These are phyloP conservation scores for Mionectes olivaceus DNA, from an alignment of 2,797 vertebrate genomes.

Conservation along the genomic window DNA sequence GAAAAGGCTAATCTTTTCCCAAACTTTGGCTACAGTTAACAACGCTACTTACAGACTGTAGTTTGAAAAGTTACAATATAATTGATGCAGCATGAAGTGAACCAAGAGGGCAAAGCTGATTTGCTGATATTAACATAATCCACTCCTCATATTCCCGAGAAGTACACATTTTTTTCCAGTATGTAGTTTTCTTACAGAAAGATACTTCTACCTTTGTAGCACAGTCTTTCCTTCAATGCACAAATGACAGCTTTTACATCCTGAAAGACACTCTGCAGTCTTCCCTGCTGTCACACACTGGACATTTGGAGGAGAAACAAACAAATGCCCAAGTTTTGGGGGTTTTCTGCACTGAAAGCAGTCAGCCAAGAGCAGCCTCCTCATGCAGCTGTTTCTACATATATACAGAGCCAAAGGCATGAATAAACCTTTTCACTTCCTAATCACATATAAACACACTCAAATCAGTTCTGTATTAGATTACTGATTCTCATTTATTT, in stretches of 20 bases:
- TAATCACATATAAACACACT: background rate
- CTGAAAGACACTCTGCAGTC: background rate
- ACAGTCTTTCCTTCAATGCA: background rate
- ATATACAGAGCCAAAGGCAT: background rate
- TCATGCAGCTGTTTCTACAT: background rate
- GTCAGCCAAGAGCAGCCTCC: background rate
- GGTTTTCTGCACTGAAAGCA: background rate
- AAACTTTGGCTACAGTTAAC: background rate
- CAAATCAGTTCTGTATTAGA: constrained; percentile 17
- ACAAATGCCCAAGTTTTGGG: background rate
- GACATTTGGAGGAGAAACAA: background rate
- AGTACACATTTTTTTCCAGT: background rate
- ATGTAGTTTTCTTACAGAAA: background rate
- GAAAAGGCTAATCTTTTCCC: background rate
- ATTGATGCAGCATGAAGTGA: background rate
- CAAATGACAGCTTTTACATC: background rate
- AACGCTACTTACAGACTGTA: background rate
- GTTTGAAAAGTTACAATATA: constrained; percentile 2
- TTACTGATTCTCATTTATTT: constrained; percentile 8
- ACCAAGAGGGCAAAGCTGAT: background rate
- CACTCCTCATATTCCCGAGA: background rate
- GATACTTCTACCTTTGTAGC: background rate
- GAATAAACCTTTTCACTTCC: constrained; percentile 24
- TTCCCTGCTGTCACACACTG: background rate
- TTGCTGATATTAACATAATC: background rate